Evolutionary conservation across 2,113 vertebrate species (phyloP).

Genomic region (Megaptera novaeangliae): DNA sequence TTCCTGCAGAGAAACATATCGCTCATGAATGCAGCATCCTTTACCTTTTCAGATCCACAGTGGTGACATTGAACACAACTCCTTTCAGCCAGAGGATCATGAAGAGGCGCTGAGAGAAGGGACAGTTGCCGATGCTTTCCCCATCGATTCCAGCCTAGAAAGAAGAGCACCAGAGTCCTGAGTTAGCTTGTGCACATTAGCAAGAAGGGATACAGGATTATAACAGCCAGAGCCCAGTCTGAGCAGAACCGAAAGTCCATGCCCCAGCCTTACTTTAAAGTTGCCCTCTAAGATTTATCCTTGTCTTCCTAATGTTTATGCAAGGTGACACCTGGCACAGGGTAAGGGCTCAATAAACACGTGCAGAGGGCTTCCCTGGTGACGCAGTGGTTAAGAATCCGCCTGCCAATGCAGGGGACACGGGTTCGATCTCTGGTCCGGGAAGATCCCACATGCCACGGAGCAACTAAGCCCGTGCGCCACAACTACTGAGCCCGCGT

Average conservation of each 20-base stretch:
- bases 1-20: not conserved
- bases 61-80: conserved; percentile 97
- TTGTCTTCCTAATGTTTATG: not conserved
- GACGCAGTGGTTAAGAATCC: too few species aligned
- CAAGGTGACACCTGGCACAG: not conserved
- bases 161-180: not conserved
- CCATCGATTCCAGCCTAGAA: conserved; percentile 93
- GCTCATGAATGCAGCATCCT: not conserved
- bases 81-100: conserved; percentile 99
- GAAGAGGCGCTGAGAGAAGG: conserved; percentile 96
- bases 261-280: not conserved
- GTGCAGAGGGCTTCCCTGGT: too few species aligned
- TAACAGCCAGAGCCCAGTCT: accelerated
- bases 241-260: not conserved
- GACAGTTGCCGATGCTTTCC: conserved; percentile 98
- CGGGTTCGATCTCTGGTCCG: too few species aligned
- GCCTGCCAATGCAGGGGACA: too few species aligned
- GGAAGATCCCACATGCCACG: too few species aligned
- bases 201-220: not conserved
- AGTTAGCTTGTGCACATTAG: accelerated
- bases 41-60: conserved; percentile 97
- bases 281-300: not conserved
- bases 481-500: too few species aligned
- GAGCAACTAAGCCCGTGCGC: too few species aligned
- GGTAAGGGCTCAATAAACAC: not conserved